Base-by-base conservation (phyloP, 2,888 invertebrate species). In the Ormyrus thymus region DNA sequence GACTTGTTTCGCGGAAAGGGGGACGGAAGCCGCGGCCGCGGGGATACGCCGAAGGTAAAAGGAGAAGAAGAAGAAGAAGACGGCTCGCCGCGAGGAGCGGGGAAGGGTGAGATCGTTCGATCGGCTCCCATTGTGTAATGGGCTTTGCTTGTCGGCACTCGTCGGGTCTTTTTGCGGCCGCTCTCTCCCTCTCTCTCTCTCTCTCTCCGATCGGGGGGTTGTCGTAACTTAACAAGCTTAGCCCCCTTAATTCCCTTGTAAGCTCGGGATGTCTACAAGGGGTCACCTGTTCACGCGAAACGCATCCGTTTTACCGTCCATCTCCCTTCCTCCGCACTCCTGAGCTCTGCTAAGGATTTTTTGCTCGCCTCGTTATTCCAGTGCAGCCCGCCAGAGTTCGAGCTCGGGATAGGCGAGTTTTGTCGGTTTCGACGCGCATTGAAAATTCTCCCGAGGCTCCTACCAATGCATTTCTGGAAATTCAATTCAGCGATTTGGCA, bases 201-300 rank as follows among this genome's bases (percentile, higher is more conserved):
- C 29, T 29, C 29, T 29, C 29, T 29, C 29, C 75, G 73, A 74
- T 80, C 59, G 79, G 81, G 78, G 82, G 84, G 81, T 83, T 83
- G 82, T 83, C 87, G 89, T 89, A 89, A 90, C 88, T 89, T 90
- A 89, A 90, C 89, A 90, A 89, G 89, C 89, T 90, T 89, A 89
- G 86, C 86, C 84, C 85, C 86, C 87, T 86, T 89, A 89, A 89
- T 89, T 89, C 88, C 85, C 87, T 90, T 89, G 89, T 90, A 90
- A 90, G 88, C 89, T 87, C 84, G 86, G 87, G 88, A 89, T 89
- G 90, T 90, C 89, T 90, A 90, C 90, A 90, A 89, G 88, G 90
- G 90, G 89, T 90, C 89, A 90, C 88, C 89, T 87, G 89, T 87
- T 89, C 88, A 87, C 87, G 88, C 86, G 87, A 89, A 89, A 89